Evolutionary conservation across 2,888 invertebrate species (phyloP), one percentile per base, ranked within the genome.

Genomic region (Heliconius cydno): DNA sequence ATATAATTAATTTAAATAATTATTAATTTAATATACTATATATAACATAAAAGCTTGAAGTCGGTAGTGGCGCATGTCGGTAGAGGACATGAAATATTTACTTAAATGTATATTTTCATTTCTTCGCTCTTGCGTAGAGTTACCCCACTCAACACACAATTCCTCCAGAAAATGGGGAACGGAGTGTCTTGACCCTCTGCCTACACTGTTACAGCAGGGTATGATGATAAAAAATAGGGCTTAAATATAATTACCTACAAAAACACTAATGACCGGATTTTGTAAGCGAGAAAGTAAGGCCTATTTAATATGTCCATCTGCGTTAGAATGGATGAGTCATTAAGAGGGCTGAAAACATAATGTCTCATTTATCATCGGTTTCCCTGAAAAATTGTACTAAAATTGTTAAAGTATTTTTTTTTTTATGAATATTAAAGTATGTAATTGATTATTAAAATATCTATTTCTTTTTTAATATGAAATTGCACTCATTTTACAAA

Each of bases 221-320:
- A 19, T 52, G 19, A 52, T 19, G 4, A 19, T 7, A 52, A 52
- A 52, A 52, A 3, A 52, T 52, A n/a, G 19, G 7, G 3, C n/a
- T n/a, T n/a, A n/a, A n/a, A 10, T 60, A 60, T 60, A 60, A 60
- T 19, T 60, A 10, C 12, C 60, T 52, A 9, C 19, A 34, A 38
- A 57, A 46, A 66, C 41, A 34, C 28, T 74, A 60, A 68, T 34
- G 68, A 70, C 52, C 34, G 15, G 52, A 74, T 74, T 73, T 60
- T 65, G 41, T 63, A 28, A 68, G 73, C 67, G 60, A 73, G 30
- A 68, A 70, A 77, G 68, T 52, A 76, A 73, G 63, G 28, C 13
- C n/a, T 72, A 52, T 73, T 79, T 34, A 66, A 67, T 72, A 60
- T 41, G 66, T 70, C n/a, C 57, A 22, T 66, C 66, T 65, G 38